Conservation (phyloP, 2,797 vertebrate species). For the Acestrorhynchus altus region DNA sequence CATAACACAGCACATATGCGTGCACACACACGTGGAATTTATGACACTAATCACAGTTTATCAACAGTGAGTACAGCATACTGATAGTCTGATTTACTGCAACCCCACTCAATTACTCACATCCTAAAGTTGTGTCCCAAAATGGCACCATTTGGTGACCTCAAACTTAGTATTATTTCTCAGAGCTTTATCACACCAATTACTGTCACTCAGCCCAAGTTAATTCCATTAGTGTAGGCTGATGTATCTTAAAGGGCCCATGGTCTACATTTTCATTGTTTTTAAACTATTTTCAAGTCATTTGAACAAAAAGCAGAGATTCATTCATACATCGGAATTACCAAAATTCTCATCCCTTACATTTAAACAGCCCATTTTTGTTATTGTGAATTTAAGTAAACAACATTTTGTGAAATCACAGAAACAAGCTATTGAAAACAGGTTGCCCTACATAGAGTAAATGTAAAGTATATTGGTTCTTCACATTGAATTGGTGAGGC, state of each 20-base stretch:
- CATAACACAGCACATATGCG: conserved; percentile 27
- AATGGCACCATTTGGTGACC: conserved; percentile 47
- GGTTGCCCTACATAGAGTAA: too few species aligned
- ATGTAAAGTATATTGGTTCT: too few species aligned
- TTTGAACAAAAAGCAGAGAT: too few species aligned
- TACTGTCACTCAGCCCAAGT: conserved; percentile 12
- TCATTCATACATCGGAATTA: not conserved
- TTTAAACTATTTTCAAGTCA: not conserved
- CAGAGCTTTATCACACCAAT: conserved; percentile 10
- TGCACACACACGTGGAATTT: conserved; percentile 67
- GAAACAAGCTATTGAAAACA: too few species aligned
- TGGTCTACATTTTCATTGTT: not conserved
- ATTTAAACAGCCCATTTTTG: not conserved
- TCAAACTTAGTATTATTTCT: not conserved
- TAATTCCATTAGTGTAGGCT: not conserved
- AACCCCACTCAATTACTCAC: conserved; percentile 54
- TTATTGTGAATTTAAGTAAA: not conserved
- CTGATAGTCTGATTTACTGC: conserved; percentile 74
- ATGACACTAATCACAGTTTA: conserved; percentile 74
- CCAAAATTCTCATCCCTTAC: not conserved
- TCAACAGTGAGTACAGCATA: conserved; percentile 64
- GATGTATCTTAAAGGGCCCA: not conserved
- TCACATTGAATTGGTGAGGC: too few species aligned
- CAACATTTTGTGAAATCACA: too few species aligned
- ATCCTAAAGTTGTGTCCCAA: conserved; percentile 45